These are phyloP conservation scores for Ispidina lecontei DNA, from an alignment of 2,797 vertebrate species.

Conservation along the genomic window DNA sequence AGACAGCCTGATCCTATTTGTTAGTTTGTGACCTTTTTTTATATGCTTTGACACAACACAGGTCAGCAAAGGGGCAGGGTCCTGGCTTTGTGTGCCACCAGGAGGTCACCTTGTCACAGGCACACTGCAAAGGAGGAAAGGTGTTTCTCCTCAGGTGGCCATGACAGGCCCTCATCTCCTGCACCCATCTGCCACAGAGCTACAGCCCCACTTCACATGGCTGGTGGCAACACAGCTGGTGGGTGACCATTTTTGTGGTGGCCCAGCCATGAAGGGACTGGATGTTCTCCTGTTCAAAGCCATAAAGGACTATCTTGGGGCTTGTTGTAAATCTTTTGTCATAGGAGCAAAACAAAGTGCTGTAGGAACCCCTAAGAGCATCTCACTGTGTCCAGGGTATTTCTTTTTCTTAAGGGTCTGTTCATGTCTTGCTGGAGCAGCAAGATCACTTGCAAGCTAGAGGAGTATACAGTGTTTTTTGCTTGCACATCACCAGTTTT, in stretches of 20 bases:
- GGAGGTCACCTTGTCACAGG: background rate
- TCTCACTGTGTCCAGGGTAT: background rate
- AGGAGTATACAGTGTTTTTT: background rate
- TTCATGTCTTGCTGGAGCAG: background rate
- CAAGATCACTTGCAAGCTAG: background rate
- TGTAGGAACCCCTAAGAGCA: background rate
- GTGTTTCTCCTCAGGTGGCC: background rate
- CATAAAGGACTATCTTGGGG: background rate
- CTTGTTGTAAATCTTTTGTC: background rate
- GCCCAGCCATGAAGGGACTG: background rate
- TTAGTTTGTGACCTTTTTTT: background rate
- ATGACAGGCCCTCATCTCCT: background rate
- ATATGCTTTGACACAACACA: background rate
- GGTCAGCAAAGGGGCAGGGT: background rate
- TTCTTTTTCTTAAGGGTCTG: background rate
- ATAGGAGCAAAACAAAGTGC: background rate
- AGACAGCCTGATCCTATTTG: background rate
- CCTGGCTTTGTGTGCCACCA: background rate
- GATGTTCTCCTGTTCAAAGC: background rate
- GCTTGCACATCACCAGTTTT: background rate
- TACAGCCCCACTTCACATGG: fast-evolving
- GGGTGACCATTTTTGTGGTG: background rate
- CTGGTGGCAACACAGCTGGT: background rate
- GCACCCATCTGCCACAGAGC: background rate
- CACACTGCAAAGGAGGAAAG: background rate